Evolutionary conservation across 2,888 invertebrate species (phyloP), one percentile per base, ranked within the genome.

Genomic region (Shargacucullia verbasci): DNA sequence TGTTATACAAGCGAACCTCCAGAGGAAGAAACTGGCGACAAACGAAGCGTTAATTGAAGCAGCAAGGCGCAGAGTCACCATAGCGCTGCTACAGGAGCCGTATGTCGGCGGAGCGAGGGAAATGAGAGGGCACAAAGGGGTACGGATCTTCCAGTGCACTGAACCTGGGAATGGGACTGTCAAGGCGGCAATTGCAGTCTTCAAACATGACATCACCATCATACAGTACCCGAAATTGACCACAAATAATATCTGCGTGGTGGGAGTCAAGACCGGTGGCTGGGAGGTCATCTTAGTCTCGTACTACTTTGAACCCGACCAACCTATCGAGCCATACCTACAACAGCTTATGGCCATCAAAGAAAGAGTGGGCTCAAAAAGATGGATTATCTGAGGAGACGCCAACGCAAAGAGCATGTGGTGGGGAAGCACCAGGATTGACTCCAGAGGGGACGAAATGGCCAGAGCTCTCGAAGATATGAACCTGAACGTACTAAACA

Each of bases 211-310:
- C n/a, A 29, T 64, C 1, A 35, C 34, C 13, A 38, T 59, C 0
- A 27, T 13, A 11, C 53, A 56, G 14, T 35, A 39, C 41, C 58
- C 66, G 9, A 12, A 56, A 35, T 40, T 59, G n/a, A 61, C 52
- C 39, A 59, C 61, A 1, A 44, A 54, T 9, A 62, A 68, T 49
- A 58, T 65, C 20, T 38, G 9, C 0, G 56, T 60, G 34, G 57
- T 53, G 35, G 34, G 44, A 6, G 27, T 46, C 27, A 31, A 12
- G 5, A 27, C 44, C 5, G 10, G 13, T 0, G 48, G 49, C 11
- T 39, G 44, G 39, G 15, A 15, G 5, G 15, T 37, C n/a, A 10
- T 5, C 0, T 3, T 15, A 0, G 37, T 37, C 37, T 37, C 37
- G 9, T 9, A 10, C 0, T n/a, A n/a, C n/a, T n/a, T n/a, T n/a